Percentiles rank a stretch among this genome's conserved stretches.
These are phyloP conservation scores for Coelopa pilipes DNA, from an alignment of 2,888 invertebrate species.

Conservation along the genomic window DNA sequence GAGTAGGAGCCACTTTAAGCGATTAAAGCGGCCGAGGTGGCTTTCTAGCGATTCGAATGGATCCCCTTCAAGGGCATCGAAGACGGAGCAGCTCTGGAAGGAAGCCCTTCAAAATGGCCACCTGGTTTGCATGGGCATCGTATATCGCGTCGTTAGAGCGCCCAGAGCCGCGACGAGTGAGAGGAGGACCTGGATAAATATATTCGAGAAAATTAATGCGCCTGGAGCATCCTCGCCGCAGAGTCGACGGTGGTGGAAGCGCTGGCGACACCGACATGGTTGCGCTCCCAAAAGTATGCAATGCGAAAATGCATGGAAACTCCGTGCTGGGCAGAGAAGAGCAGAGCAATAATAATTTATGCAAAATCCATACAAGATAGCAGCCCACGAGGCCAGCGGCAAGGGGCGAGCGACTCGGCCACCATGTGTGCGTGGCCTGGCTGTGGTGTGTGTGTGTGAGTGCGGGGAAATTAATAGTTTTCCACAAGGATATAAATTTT, in stretches of 20 bases:
- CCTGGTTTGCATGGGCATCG: conserved; percentile 3
- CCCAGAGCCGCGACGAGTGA: background rate
- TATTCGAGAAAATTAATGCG: conserved; percentile 11
- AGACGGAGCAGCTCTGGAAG: too few relatives aligned
- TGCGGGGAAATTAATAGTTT: conserved; percentile 31
- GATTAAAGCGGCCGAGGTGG: too few relatives aligned
- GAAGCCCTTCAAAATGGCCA: too few relatives aligned
- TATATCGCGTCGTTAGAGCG: conserved; percentile 17
- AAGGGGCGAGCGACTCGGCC: too few relatives aligned
- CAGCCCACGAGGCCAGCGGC: background rate
- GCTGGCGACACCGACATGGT: background rate
- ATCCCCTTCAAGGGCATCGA: too few relatives aligned
- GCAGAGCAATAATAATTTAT: conserved; percentile 31
- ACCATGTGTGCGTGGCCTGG: too few relatives aligned
- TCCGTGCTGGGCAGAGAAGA: background rate
- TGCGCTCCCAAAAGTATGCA: conserved; percentile 17
- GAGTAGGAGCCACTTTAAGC: background rate
- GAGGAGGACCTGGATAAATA: background rate
- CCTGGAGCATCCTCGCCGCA: background rate
- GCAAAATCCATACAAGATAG: conserved; percentile 29
- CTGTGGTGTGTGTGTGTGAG: conserved; percentile 3
- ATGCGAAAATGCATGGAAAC: conserved; percentile 10
- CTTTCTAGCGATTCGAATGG: too few relatives aligned
- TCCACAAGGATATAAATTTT: conserved; percentile 33
- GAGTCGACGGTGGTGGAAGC: background rate